Evolutionary conservation across 1,140 invertebrate genomes (phyloP).

Genomic region (Caerostris darwini): DNA sequence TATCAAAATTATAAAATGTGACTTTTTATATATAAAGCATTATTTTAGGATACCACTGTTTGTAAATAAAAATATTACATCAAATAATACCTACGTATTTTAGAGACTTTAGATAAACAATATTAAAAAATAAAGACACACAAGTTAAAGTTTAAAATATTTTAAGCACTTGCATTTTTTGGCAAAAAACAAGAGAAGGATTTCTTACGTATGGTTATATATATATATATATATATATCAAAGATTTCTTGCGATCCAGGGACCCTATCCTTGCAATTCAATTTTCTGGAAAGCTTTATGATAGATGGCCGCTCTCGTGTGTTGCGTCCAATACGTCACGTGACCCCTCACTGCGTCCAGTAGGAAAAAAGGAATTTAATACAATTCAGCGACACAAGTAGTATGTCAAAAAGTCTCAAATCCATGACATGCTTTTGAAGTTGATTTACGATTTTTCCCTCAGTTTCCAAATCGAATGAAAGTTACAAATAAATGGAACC

Average conservation of each 20-base stretch:
- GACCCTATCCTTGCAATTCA: neutral
- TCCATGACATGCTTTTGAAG: neutral
- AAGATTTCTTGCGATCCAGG: neutral
- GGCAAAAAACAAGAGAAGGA: neutral
- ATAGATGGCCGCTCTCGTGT: neutral
- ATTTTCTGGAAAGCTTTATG: neutral
- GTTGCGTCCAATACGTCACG: neutral
- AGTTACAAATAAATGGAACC: too few species aligned
- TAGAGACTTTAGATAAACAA: too few species aligned
- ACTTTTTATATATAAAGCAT: too few species aligned
- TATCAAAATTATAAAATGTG: too few species aligned
- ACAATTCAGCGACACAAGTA: neutral
- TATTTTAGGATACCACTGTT: too few species aligned
- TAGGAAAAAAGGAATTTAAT: neutral
- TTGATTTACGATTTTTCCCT: neutral
- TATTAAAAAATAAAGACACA: too few species aligned
- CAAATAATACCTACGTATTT: too few species aligned
- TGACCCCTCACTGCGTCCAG: neutral
- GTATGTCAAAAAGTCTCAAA: conserved; percentile 4
- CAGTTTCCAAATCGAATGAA: too few species aligned
- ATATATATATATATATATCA: neutral
- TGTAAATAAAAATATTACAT: too few species aligned
- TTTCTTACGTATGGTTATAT: neutral
- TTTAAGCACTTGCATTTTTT: too few species aligned
- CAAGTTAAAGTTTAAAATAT: too few species aligned